Conservation (phyloP, 1,140 invertebrate species). For the Dermatophagoides farinae region DNA sequence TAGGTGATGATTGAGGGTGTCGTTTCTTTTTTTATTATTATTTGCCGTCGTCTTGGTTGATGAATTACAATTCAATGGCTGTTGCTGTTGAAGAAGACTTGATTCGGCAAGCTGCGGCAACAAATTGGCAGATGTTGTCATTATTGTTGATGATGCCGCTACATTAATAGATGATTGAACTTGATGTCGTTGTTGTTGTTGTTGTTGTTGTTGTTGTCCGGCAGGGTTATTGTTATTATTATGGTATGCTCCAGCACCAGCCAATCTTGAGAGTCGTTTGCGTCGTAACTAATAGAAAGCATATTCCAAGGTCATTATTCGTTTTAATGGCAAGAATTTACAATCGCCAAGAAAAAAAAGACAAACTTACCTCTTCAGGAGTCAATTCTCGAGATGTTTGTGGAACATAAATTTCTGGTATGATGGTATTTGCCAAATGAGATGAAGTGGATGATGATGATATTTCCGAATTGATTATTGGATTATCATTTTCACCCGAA, state of each 20-base stretch:
- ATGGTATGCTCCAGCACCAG: conserved; percentile 10
- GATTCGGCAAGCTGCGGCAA: background rate
- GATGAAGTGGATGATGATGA: background rate
- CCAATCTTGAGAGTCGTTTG: conserved; percentile 41
- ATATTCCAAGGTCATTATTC: no score
- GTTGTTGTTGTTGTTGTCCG: no score
- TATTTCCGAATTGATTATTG: no score
- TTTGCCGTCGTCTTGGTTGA: background rate
- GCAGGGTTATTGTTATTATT: no score
- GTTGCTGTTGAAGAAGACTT: no score
- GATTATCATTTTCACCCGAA: no score
- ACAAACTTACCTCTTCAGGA: conserved; percentile 43
- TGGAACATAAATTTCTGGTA: background rate
- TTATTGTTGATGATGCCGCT: no score
- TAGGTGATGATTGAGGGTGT: no score
- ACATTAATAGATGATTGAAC: no score
- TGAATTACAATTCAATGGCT: no score
- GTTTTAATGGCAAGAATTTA: background rate
- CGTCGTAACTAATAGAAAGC: conserved; percentile 36
- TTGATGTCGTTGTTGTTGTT: no score
- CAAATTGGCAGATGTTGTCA: background rate
- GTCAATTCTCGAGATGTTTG: conserved; percentile 43
- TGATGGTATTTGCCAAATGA: background rate
- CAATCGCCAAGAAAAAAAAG: conserved; percentile 13
- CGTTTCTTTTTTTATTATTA: conserved; percentile 9